A percentile compares a stretch with the other conserved stretches of the same genome.
These are phyloP conservation scores for Nemopilema nomurai DNA, from an alignment of 30 jellyfish, hydroid and myxozoan species.

Conservation along the genomic window DNA sequence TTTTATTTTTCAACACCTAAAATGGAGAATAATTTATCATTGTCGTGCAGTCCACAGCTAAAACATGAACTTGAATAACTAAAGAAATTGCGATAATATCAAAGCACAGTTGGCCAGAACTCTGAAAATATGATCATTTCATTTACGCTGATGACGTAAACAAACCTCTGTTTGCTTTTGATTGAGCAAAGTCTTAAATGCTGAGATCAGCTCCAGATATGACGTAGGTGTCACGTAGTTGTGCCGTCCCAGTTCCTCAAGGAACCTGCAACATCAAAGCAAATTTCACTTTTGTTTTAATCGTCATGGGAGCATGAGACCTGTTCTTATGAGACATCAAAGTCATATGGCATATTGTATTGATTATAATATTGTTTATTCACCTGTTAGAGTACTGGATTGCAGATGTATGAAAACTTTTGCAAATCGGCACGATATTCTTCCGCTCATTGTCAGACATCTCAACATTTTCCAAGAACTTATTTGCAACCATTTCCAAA, in stretches of 20 bases:
- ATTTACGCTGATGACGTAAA: not conserved
- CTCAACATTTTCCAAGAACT: slow-evolving; percentile 83
- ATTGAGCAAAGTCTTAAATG: slow-evolving; percentile 81
- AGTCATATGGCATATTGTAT: no score
- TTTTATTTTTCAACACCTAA: slow-evolving; percentile 84
- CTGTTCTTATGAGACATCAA: no score
- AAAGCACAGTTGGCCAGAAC: not conserved
- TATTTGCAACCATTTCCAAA: slow-evolving; percentile 96
- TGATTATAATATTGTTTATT: no score
- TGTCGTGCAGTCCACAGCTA: no score
- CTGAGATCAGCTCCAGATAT: slow-evolving; percentile 85
- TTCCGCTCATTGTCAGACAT: slow-evolving; percentile 86
- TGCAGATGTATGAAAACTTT: slow-evolving; percentile 90
- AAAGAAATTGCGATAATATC: not conserved
- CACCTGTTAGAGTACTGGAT: slow-evolving; percentile 76
- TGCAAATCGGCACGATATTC: slow-evolving; percentile 83
- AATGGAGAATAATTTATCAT: not conserved
- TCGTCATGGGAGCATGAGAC: no score
- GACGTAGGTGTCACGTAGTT: slow-evolving; percentile 99
- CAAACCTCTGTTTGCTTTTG: slow-evolving; percentile 94
- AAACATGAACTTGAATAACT: no score
- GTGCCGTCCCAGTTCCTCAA: slow-evolving; percentile 93
- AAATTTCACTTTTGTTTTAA: no score
- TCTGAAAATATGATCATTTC: not conserved
- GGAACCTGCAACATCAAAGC: slow-evolving; percentile 51